Evolutionary conservation across 2,888 invertebrate genomes (phyloP).

Genomic region (Epirrhoe tristata): DNA sequence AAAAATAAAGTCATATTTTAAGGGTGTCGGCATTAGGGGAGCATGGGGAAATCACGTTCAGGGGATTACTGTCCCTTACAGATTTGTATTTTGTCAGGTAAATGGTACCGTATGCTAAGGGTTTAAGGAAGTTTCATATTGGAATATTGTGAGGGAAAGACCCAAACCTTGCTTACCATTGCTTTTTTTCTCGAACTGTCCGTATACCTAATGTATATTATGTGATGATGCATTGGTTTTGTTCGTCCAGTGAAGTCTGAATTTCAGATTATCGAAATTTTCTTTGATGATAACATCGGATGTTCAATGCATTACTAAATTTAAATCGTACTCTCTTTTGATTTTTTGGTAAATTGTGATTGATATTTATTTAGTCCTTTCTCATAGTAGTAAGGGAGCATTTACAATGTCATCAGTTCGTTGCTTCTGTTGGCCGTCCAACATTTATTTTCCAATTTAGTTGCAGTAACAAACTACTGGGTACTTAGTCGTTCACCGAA

Average conservation of each 20-base stretch:
- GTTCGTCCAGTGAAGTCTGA: too few relatives aligned
- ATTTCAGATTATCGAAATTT: too few relatives aligned
- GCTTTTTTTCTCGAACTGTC: background rate
- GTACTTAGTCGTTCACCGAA: conserved; percentile 12
- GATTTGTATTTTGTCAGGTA: conserved; percentile 47
- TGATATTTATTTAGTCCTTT: too few relatives aligned
- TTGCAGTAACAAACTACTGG: background rate
- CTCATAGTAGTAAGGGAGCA: too few relatives aligned
- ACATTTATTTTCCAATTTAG: background rate
- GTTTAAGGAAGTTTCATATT: conserved; percentile 10
- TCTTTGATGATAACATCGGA: too few relatives aligned
- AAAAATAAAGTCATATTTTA: conserved; percentile 20
- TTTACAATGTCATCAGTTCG: background rate
- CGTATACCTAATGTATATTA: too few relatives aligned
- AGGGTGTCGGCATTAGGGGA: conserved; percentile 28
- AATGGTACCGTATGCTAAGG: conserved; percentile 18
- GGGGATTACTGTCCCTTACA: conserved; percentile 51
- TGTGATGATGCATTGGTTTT: too few relatives aligned
- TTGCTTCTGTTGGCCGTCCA: background rate
- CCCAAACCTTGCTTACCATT: background rate
- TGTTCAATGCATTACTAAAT: too few relatives aligned
- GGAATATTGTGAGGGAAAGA: background rate
- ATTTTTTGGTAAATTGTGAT: too few relatives aligned
- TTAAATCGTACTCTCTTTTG: too few relatives aligned
- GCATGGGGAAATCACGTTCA: conserved; percentile 56